phyloP scores from a whole-genome alignment of 2,888 invertebrate species.

The Sylvicola cinctus region DNA sequence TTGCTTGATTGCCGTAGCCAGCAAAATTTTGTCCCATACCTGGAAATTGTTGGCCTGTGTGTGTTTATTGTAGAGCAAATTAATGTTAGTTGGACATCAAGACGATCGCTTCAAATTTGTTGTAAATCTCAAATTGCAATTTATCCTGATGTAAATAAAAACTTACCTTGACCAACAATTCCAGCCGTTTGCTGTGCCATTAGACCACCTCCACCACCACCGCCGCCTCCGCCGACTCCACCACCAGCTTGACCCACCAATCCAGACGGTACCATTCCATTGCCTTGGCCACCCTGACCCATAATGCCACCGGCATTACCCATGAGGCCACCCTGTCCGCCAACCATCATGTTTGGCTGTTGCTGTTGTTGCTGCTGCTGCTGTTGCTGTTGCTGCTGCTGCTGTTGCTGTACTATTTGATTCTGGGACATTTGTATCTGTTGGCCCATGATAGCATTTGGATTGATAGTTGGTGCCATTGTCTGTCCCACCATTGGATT shows the following conservation, averaged over 20 bases:
- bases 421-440: too few relatives aligned
- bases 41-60: constrained; percentile 11
- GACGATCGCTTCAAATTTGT: too few relatives aligned
- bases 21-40: constrained; percentile 40
- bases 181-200: constrained; percentile 4
- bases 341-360: constrained; percentile 13
- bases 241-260: constrained; percentile 1
- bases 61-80: too few relatives aligned
- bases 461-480: constrained; percentile 1
- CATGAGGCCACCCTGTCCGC: constrained; percentile 2
- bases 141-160: too few relatives aligned
- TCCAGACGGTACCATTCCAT: too few relatives aligned
- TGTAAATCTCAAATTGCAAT: too few relatives aligned
- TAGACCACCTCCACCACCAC: constrained; percentile 19
- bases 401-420: too few relatives aligned
- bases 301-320: too few relatives aligned
- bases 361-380: constrained; percentile 11
- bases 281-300: too few relatives aligned
- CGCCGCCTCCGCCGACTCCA: constrained; percentile 7
- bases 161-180: constrained; percentile 16
- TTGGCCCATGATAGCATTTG: too few relatives aligned
- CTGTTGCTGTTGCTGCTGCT: constrained; percentile 15
- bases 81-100: too few relatives aligned
- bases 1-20: constrained; percentile 33
- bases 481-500: constrained; percentile 4